Percentiles rank a stretch among this genome's conserved stretches.
Evolutionary conservation across 2,113 vertebrate species (phyloP).

Genomic region (Lethenteron camtschaticum): DNA sequence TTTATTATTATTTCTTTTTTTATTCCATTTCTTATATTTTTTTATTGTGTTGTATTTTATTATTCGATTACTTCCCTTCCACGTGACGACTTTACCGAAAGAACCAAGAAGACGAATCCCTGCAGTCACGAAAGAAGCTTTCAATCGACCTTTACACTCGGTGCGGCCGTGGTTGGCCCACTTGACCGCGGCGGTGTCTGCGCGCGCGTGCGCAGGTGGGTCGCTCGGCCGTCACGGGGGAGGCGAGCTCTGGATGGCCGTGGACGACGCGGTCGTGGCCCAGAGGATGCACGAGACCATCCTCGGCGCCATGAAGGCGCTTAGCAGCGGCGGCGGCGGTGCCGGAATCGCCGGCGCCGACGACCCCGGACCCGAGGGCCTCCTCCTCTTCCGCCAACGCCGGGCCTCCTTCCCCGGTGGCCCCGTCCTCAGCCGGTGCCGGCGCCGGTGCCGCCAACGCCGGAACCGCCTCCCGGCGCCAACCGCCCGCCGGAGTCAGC

Average conservation of each 20-base stretch:
- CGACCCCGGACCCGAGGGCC: constrained; percentile 23
- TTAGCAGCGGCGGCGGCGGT: constrained; percentile 21
- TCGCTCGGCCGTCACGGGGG: constrained; percentile 33
- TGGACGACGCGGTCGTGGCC: constrained; percentile 36
- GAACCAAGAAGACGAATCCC: too few species aligned
- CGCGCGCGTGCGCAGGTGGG: constrained; percentile 17
- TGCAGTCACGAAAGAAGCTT: too few species aligned
- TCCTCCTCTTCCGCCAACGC: constrained; percentile 20
- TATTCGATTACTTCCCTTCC: too few species aligned
- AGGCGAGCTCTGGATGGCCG: constrained; percentile 56
- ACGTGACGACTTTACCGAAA: too few species aligned
- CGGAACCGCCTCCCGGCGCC: constrained; percentile 10
- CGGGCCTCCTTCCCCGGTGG: constrained; percentile 18
- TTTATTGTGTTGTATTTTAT: too few species aligned
- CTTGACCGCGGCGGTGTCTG: too few species aligned
- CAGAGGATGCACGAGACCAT: constrained; percentile 53
- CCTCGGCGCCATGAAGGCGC: constrained; percentile 38
- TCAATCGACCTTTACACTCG: too few species aligned
- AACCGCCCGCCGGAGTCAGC: too few species aligned
- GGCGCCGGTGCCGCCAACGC: not conserved
- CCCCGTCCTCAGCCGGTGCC: constrained; percentile 18
- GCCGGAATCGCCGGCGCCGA: constrained; percentile 22
- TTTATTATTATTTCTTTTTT: too few species aligned
- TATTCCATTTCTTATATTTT: too few species aligned
- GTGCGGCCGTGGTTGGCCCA: too few species aligned